A percentile compares a stretch with the other conserved stretches of the same genome.
These are phyloP conservation scores for Pseudopodoces humilis DNA, from an alignment of 2,113 vertebrate species.

Conservation along the genomic window DNA sequence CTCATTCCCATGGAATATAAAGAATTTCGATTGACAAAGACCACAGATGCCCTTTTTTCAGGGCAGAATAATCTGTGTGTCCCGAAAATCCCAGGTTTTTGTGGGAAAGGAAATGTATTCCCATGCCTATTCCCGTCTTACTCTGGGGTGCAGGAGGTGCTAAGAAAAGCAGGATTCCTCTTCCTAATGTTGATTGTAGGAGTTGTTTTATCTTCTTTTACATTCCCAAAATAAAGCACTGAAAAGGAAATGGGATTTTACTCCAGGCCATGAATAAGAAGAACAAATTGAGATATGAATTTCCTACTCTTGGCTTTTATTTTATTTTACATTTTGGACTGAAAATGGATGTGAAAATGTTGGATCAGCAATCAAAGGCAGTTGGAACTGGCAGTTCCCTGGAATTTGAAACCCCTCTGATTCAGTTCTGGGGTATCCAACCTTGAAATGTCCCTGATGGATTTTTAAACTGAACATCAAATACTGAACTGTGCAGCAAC, in stretches of 20 bases:
- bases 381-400: background rate
- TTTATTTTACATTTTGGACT: background rate
- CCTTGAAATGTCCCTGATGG: background rate
- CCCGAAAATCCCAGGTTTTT: background rate
- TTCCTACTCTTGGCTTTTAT: background rate
- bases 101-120: background rate
- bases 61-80: background rate
- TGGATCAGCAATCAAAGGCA: background rate
- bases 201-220: background rate
- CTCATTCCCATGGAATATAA: accelerated
- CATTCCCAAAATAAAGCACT: background rate
- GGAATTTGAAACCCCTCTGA: background rate
- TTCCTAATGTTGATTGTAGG: background rate
- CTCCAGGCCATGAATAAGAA: background rate
- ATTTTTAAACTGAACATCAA: background rate
- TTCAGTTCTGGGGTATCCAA: background rate
- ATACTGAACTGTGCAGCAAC: background rate
- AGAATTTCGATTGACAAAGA: accelerated
- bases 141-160: background rate
- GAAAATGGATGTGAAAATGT: background rate
- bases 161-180: background rate
- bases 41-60: background rate
- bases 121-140: background rate
- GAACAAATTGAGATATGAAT: background rate
- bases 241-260: background rate